Percentiles rank a stretch among this genome's conserved stretches.
phyloP scores from a whole-genome alignment of 2,888 invertebrate genomes.

The Hemaris fuciformis region DNA sequence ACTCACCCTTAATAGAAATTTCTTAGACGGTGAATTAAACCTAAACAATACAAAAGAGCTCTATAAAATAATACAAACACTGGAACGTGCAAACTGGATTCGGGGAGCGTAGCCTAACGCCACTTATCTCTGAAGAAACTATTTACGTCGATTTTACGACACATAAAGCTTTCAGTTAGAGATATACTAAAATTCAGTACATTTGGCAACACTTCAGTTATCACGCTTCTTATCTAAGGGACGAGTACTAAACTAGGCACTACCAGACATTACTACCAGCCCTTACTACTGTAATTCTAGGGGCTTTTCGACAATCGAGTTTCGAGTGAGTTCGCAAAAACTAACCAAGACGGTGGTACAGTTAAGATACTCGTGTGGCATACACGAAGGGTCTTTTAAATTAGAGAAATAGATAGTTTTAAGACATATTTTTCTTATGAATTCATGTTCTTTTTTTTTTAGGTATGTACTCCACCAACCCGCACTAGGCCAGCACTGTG shows the following conservation, averaged over 20 bases:
- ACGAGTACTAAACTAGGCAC: conserved; percentile 12
- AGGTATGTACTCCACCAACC: no score
- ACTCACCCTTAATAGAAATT: no score
- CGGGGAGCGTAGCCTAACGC: conserved; percentile 14
- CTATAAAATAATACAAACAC: not conserved
- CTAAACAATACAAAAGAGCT: not conserved
- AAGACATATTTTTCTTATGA: no score
- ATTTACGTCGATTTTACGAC: conserved; percentile 31
- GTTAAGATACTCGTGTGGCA: no score
- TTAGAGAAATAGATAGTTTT: no score
- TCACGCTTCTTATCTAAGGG: conserved; percentile 18
- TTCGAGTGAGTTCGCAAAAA: not conserved
- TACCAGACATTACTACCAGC: conserved; percentile 14
- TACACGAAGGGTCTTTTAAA: no score
- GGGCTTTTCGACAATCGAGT: not conserved
- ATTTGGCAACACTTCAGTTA: conserved; percentile 21
- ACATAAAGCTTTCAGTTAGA: conserved; percentile 25
- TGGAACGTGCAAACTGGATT: conserved; percentile 15
- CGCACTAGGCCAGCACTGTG: no score
- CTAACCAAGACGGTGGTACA: no score
- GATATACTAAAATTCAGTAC: conserved; percentile 25
- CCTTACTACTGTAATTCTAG: conserved; percentile 13
- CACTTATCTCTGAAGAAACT: conserved; percentile 19
- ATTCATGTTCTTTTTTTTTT: no score
- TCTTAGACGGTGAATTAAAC: not conserved